These are phyloP conservation scores for Oceanodroma tethys DNA, from an alignment of 2,113 vertebrate genomes.

Conservation along the genomic window DNA sequence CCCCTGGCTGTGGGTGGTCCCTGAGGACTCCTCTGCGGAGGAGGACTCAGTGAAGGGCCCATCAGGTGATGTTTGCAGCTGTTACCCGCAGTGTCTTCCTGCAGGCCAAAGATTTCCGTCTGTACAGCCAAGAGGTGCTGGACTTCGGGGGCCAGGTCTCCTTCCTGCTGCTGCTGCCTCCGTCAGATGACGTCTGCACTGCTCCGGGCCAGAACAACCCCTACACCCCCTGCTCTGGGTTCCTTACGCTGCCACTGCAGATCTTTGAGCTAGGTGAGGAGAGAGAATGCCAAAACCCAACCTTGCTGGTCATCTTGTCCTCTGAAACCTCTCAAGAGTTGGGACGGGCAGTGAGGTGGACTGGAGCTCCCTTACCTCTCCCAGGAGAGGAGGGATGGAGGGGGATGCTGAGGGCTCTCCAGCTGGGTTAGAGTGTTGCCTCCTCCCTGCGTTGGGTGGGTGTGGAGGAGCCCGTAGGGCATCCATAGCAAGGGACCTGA, in stretches of 20 bases:
- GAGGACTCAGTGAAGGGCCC: not conserved
- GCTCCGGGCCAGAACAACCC: constrained; percentile 88
- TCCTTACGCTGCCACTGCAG: constrained; percentile 86
- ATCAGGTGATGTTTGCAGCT: not conserved
- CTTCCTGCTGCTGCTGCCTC: constrained; percentile 86
- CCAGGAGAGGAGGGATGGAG: not conserved
- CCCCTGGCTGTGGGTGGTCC: not conserved
- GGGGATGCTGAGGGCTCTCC: not conserved
- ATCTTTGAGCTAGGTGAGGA: constrained; percentile 88
- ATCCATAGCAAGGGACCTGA: not conserved
- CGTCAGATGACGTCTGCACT: constrained; percentile 86
- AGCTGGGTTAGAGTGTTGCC: not conserved
- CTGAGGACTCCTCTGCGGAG: not conserved
- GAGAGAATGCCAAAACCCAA: not conserved
- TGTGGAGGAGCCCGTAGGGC: not conserved
- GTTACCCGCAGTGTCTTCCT: not conserved
- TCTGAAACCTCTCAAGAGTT: not conserved
- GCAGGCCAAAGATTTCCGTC: constrained; percentile 87
- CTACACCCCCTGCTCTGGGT: constrained; percentile 82
- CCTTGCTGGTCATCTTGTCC: not conserved
- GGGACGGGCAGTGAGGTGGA: not conserved
- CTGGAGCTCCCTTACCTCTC: not conserved
- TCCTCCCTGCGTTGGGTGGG: not conserved
- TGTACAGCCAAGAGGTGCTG: constrained; percentile 89
- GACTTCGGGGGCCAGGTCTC: constrained; percentile 87